Base-by-base conservation (phyloP, 2,888 invertebrate genomes). In the Sinelater perroti region DNA sequence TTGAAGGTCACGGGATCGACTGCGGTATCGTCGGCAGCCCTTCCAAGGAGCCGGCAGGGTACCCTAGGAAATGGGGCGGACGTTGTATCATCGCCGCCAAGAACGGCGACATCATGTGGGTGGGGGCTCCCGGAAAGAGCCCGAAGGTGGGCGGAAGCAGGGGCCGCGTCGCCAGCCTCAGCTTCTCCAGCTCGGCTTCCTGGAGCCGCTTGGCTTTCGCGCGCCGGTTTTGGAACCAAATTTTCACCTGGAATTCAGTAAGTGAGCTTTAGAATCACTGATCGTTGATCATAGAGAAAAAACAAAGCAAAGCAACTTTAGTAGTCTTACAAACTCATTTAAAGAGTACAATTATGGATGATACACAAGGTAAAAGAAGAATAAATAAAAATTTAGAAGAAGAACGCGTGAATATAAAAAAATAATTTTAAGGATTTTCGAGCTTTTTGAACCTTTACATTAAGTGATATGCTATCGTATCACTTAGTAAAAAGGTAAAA, bases 121-220 rank as follows among this genome's bases (percentile, higher is more conserved):
- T 80, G 0, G 84, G 85, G 3, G 85, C 85, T 21, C 86, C 87
- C 56, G 81, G 81, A 70, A 88, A 85, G 56, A 87, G 80, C 18
- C 88, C 88, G 71, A 89, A 88, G 30, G 89, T 87, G 10, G 89
- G 89, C 38, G 89, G 88, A 50, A 92, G 78, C 56, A 91, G 79
- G 0, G 92, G 92, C 62, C 91, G 81, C 3, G 91, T 90, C n/a
- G 93, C 91, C 17, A 93, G 82, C 69, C 94, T 85, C 49, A 95
- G 80, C 76, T 95, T 95, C 78, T 96, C 95, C 67, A 95, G 85
- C 79, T 95, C 95, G 1, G 95, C 97, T 75, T 98, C 97, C 80
- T 97, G 96, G 2, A 97, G 85, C 14, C 98, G 84, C 82, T 98
- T 98, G 72, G 95, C 95, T 81, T 98, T 98, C 65, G 97, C 97